Conservation (phyloP, 2,797 vertebrate genomes). For the Helicolenus hilgendorfi region DNA sequence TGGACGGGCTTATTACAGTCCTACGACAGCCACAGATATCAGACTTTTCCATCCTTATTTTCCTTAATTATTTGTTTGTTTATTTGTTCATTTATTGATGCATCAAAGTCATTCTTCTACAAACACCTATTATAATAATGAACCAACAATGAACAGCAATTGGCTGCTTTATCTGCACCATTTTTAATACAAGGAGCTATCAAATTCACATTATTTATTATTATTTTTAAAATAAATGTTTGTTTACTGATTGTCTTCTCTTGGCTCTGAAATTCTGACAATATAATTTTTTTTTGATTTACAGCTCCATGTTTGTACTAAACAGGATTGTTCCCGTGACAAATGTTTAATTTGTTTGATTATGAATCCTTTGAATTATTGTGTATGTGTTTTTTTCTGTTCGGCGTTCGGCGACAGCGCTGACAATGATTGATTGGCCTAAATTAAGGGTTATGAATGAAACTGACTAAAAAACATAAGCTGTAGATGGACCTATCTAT, state of each 20-base stretch:
- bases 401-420: neutral
- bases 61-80: neutral
- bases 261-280: neutral
- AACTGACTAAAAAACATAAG: conserved; percentile 3
- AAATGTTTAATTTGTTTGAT: conserved; percentile 6
- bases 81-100: conserved; percentile 16
- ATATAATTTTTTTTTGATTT: neutral
- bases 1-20: too few species aligned
- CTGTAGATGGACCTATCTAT: conserved; percentile 5
- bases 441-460: conserved; percentile 3
- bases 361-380: neutral
- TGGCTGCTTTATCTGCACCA: conserved; percentile 10
- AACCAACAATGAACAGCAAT: conserved; percentile 24
- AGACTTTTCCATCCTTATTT: neutral
- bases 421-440: neutral
- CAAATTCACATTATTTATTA: conserved; percentile 15
- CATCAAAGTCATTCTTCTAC: conserved; percentile 41
- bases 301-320: neutral
- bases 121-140: conserved; percentile 26
- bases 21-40: too few species aligned
- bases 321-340: neutral
- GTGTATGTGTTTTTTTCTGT: neutral
- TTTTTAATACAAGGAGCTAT: conserved; percentile 21
- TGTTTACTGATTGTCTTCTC: conserved; percentile 8
- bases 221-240: neutral